Evolutionary conservation across 2,797 vertebrate genomes (phyloP).

Genomic region (Enteromius trimaculatus): DNA sequence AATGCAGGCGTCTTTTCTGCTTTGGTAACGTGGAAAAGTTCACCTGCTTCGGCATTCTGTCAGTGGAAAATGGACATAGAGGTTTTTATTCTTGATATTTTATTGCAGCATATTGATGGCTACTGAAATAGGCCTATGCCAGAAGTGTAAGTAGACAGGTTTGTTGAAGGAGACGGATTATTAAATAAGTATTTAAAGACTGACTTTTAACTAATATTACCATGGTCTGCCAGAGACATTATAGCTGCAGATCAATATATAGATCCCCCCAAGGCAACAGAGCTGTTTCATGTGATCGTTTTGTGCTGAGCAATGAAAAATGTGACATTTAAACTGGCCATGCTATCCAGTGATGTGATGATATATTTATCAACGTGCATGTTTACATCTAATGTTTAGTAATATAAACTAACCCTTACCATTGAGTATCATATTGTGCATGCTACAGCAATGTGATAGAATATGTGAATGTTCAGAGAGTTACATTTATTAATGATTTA

Average conservation of each 20-base stretch:
- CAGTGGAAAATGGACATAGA: not conserved
- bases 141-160: not conserved
- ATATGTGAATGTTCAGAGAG: not conserved
- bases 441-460: not conserved
- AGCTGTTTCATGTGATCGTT: constrained; percentile 4
- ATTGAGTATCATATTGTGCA: not conserved
- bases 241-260: constrained; percentile 1
- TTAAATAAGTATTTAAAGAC: not conserved
- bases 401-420: not conserved
- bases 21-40: not conserved
- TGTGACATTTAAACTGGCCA: constrained; percentile 31
- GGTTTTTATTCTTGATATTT: not conserved
- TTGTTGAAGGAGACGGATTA: not conserved
- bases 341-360: constrained; percentile 25
- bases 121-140: not conserved
- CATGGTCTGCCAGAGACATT: not conserved
- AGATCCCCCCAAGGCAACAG: not conserved
- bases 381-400: constrained; percentile 47
- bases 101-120: not conserved
- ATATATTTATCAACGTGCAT: constrained; percentile 1
- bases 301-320: constrained; percentile 20
- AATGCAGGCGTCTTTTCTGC: not conserved
- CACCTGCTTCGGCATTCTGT: not conserved
- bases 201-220: not conserved
- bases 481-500: not conserved